Conservation (phyloP, 30 jellyfish, hydroid and myxozoan genomes). For the Aurelia sp. region DNA sequence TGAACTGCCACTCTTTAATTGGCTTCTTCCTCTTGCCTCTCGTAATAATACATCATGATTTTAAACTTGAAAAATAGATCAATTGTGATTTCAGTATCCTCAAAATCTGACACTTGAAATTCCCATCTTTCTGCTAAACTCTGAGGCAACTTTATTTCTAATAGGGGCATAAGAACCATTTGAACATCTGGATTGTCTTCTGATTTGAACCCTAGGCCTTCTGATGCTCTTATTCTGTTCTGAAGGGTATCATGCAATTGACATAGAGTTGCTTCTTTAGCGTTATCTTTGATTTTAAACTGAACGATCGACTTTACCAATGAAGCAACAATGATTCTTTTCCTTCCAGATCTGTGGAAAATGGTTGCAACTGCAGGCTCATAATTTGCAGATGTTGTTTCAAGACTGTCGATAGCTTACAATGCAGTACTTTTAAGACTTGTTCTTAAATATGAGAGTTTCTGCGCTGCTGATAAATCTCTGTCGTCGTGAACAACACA, state of each 20-base stretch:
- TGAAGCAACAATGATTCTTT: slow-evolving; percentile 18
- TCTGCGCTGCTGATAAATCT: neutral
- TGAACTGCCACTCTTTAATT: neutral
- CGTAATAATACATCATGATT: neutral
- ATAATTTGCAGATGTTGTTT: slow-evolving; percentile 14
- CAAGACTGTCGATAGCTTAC: slow-evolving; percentile 4
- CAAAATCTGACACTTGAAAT: too few species aligned
- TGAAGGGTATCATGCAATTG: slow-evolving; percentile 14
- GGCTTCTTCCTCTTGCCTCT: neutral
- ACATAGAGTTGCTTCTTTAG: slow-evolving; percentile 13
- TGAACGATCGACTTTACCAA: slow-evolving; percentile 10
- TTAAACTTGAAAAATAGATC: neutral
- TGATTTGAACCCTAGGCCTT: slow-evolving; percentile 13
- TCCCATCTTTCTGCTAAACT: slow-evolving; percentile 23
- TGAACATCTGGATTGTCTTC: slow-evolving; percentile 26
- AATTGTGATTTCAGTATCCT: too few species aligned
- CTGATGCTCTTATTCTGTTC: slow-evolving; percentile 17
- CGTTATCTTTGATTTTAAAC: neutral
- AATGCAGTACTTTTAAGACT: slow-evolving; percentile 12
- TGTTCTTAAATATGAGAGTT: neutral
- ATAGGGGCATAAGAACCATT: neutral
- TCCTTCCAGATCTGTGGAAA: neutral
- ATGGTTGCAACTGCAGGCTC: too few species aligned
- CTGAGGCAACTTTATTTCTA: slow-evolving; percentile 20
- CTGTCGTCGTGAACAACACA: slow-evolving; percentile 9